These are phyloP conservation scores for Halocaridina rubra DNA, from an alignment of 2,888 invertebrate genomes.

Conservation along the genomic window DNA sequence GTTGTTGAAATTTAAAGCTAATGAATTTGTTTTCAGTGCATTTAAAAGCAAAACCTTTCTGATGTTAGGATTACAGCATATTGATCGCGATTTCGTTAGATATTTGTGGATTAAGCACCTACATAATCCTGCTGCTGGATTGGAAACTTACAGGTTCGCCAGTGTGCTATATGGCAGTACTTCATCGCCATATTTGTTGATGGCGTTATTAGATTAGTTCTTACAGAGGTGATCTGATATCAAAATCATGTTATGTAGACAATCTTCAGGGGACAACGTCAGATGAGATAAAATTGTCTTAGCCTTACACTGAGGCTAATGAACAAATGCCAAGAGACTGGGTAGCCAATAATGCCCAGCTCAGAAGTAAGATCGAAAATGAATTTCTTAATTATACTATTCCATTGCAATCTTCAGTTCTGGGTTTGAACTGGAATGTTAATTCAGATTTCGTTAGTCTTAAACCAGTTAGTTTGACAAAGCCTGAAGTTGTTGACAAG, in stretches of 20 bases:
- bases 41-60: neutral
- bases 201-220: neutral
- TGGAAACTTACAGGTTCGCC: conserved; percentile 13
- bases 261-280: neutral
- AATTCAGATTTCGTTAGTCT: neutral
- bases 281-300: neutral
- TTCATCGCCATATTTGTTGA: neutral
- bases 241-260: neutral
- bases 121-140: neutral
- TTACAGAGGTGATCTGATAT: neutral
- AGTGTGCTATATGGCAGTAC: conserved; percentile 1
- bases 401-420: no score
- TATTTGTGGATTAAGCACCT: neutral
- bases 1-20: neutral
- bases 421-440: neutral
- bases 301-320: neutral
- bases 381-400: neutral
- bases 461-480: neutral
- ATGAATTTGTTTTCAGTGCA: neutral
- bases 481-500: neutral
- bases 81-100: neutral
- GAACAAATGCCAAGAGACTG: neutral
- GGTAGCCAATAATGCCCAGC: neutral
- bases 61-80: neutral
- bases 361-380: neutral